A percentile compares a stretch with the other conserved stretches of the same genome.
Evolutionary conservation across 2,888 invertebrate species (phyloP).

Genomic region (Lycophotia porphyrea): DNA sequence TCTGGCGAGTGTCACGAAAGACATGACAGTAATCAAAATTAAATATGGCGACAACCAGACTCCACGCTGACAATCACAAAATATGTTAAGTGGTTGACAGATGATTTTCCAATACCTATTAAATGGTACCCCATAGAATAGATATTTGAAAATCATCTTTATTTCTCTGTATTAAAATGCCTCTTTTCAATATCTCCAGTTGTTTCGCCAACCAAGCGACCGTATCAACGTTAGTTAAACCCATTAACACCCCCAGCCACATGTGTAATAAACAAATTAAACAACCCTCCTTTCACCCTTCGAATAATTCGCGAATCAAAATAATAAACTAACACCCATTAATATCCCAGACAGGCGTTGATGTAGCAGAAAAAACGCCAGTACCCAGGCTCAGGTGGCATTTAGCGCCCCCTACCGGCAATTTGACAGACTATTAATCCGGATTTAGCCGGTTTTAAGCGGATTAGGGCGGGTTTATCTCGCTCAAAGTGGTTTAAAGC

Average conservation of each 20-base stretch:
- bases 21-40: too few species aligned
- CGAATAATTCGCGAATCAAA: slow-evolving; percentile 56
- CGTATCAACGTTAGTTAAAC: slow-evolving; percentile 10
- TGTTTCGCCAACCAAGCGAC: neutral
- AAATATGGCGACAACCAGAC: too few species aligned
- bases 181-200: neutral
- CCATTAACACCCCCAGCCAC: slow-evolving; percentile 49
- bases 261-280: slow-evolving; percentile 63
- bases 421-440: slow-evolving; percentile 90
- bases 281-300: slow-evolving; percentile 38
- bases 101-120: too few species aligned
- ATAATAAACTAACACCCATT: slow-evolving; percentile 64
- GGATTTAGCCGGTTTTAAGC: slow-evolving; percentile 83
- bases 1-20: too few species aligned
- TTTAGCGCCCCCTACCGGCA: slow-evolving; percentile 80
- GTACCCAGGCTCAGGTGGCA: slow-evolving; percentile 81
- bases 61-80: too few species aligned
- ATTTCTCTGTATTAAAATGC: neutral
- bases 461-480: slow-evolving; percentile 81
- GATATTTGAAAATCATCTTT: neutral
- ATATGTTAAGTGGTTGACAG: too few species aligned
- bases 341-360: slow-evolving; percentile 64
- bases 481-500: slow-evolving; percentile 79
- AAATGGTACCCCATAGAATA: too few species aligned
- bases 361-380: slow-evolving; percentile 66